Percentiles rank a stretch among this genome's conserved stretches.
Conservation (phyloP, 1,140 invertebrate genomes). For the Zaprionus gabonicus region DNA sequence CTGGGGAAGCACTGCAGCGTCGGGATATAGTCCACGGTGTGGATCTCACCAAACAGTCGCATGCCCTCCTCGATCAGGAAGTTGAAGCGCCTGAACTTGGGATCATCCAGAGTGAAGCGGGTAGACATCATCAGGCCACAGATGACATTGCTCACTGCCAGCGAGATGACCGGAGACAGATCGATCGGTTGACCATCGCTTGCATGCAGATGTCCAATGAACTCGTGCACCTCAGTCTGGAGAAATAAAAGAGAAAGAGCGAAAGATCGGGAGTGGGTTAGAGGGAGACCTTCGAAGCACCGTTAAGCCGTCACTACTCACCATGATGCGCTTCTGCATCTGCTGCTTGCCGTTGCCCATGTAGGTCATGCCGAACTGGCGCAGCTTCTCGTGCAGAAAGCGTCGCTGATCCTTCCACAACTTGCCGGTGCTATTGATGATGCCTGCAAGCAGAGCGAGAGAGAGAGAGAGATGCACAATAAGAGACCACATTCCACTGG, state of each 20-base stretch:
- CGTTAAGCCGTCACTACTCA: constrained; percentile 82
- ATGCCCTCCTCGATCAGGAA: constrained; percentile 95
- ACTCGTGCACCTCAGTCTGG: constrained; percentile 91
- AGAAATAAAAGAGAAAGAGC: not conserved
- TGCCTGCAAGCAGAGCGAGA: constrained; percentile 87
- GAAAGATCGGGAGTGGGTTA: not conserved
- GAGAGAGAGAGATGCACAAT: not conserved
- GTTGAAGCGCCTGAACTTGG: constrained; percentile 91
- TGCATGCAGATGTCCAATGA: constrained; percentile 88
- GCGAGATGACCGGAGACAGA: constrained; percentile 89
- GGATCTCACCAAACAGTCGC: constrained; percentile 92
- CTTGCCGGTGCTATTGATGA: constrained; percentile 95
- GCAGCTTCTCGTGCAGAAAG: constrained; percentile 94
- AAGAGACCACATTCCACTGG: not conserved
- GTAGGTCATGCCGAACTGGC: constrained; percentile 95
- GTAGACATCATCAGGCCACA: constrained; percentile 95
- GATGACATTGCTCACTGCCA: constrained; percentile 95
- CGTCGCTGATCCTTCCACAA: constrained; percentile 96
- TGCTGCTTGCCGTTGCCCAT: constrained; percentile 91
- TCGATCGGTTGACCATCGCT: constrained; percentile 88
- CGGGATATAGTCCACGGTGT: constrained; percentile 88
- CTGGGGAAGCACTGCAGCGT: constrained; percentile 90
- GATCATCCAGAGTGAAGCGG: constrained; percentile 91
- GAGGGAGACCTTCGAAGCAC: not conserved
- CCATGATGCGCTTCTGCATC: constrained; percentile 95